A percentile compares a stretch with the other conserved stretches of the same genome.
These are phyloP conservation scores for Thymelicus acteon DNA, from an alignment of 2,888 invertebrate species.

Conservation along the genomic window DNA sequence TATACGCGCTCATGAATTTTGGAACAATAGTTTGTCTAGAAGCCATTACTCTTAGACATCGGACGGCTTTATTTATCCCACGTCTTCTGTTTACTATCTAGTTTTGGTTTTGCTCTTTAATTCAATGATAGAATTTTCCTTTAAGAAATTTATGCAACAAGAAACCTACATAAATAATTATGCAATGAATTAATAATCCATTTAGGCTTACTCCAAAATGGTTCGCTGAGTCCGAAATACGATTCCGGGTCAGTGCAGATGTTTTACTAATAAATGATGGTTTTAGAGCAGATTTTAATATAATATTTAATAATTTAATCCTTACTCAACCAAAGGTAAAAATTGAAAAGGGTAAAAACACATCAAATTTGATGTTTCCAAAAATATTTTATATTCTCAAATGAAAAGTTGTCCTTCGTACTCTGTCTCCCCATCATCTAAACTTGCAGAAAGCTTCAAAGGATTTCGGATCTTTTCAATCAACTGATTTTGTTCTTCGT, in stretches of 20 bases:
- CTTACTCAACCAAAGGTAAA: too few species aligned
- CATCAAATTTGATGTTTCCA: too few species aligned
- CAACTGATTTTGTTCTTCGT: slow-evolving; percentile 30
- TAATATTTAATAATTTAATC: too few species aligned
- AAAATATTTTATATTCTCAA: not conserved
- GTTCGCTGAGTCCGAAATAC: too few species aligned
- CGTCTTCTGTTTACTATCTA: not conserved
- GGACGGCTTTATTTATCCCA: not conserved
- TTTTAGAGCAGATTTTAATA: too few species aligned
- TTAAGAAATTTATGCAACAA: too few species aligned
- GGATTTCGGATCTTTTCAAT: slow-evolving; percentile 25
- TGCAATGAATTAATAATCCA: too few species aligned
- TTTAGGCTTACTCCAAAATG: too few species aligned
- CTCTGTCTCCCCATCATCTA: slow-evolving; percentile 4
- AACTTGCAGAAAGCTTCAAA: slow-evolving; percentile 26
- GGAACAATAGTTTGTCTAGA: not conserved
- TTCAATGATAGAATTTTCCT: not conserved
- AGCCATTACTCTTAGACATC: not conserved
- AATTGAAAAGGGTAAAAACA: too few species aligned
- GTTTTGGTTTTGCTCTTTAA: not conserved
- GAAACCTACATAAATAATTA: too few species aligned
- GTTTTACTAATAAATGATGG: too few species aligned
- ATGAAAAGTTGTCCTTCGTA: slow-evolving; percentile 15
- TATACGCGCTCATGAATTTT: slow-evolving; percentile 1
- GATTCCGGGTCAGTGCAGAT: too few species aligned